These are phyloP conservation scores for Sturnira hondurensis DNA, from an alignment of 2,113 vertebrate species.

Conservation along the genomic window DNA sequence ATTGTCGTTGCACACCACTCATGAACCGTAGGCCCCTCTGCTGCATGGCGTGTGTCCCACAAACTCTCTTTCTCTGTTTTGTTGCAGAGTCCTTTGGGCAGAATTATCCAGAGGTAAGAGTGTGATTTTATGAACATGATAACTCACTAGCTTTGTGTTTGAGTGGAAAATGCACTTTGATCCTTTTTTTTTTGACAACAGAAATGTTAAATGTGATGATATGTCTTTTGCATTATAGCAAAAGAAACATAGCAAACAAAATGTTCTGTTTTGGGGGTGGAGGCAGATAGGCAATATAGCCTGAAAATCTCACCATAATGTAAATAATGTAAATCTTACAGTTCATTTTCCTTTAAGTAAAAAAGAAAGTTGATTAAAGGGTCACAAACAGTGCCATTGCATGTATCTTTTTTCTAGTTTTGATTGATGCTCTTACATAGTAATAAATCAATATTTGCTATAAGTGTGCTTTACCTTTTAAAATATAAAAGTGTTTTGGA, in stretches of 20 bases:
- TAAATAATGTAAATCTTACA: neutral
- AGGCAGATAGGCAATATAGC: neutral
- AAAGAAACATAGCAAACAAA: neutral
- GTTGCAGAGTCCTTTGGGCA: conserved; percentile 95
- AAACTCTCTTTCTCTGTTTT: conserved; percentile 50
- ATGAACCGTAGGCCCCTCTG: neutral
- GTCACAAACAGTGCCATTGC: neutral
- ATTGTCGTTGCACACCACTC: fast-evolving
- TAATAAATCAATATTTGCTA: neutral
- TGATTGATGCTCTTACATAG: neutral
- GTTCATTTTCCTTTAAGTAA: conserved; percentile 24
- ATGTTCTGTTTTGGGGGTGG: neutral
- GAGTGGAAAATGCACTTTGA: neutral
- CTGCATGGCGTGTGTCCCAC: neutral
- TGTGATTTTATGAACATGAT: neutral
- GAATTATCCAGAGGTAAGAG: conserved; percentile 97
- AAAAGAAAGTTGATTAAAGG: neutral
- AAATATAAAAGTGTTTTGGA: neutral
- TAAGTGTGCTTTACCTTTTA: neutral
- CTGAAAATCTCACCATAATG: neutral
- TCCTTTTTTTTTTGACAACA: neutral
- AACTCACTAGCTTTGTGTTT: neutral
- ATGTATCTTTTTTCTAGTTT: neutral
- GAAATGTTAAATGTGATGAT: neutral
- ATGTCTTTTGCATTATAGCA: neutral